These are phyloP conservation scores for Corvus cornix DNA, from an alignment of 2,113 vertebrate genomes.

Conservation along the genomic window DNA sequence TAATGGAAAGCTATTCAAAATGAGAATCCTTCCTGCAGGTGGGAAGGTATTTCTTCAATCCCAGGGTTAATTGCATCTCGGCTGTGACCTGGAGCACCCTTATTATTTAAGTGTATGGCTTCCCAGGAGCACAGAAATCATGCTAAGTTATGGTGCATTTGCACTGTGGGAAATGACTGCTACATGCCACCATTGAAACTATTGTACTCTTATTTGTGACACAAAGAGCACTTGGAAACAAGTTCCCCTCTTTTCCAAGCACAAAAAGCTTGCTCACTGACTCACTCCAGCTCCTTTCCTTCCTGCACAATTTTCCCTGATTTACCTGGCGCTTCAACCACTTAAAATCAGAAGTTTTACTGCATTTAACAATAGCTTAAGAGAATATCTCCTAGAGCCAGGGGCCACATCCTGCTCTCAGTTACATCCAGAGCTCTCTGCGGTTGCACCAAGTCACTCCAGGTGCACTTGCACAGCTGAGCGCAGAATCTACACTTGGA, in stretches of 20 bases:
- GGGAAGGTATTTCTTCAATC: conserved; percentile 28
- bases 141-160: conserved; percentile 25
- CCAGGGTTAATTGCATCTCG: background rate
- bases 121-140: conserved; percentile 4
- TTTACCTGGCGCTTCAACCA: background rate
- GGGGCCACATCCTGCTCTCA: background rate
- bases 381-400: background rate
- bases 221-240: background rate
- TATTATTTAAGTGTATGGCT: conserved; percentile 10
- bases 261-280: background rate
- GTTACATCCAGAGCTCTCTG: background rate
- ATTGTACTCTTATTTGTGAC: background rate
- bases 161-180: background rate
- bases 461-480: background rate
- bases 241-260: background rate
- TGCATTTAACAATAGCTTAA: background rate
- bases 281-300: background rate
- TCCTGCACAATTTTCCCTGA: background rate
- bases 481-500: background rate
- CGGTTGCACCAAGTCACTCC: background rate
- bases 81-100: conserved; percentile 39
- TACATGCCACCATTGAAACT: background rate
- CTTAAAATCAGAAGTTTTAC: background rate
- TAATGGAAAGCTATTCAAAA: conserved; percentile 51
- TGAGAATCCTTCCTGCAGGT: conserved; percentile 27